Percentiles rank a stretch among this genome's conserved stretches.
phyloP scores from a whole-genome alignment of 2,113 vertebrate species.

The Polypterus senegalus region DNA sequence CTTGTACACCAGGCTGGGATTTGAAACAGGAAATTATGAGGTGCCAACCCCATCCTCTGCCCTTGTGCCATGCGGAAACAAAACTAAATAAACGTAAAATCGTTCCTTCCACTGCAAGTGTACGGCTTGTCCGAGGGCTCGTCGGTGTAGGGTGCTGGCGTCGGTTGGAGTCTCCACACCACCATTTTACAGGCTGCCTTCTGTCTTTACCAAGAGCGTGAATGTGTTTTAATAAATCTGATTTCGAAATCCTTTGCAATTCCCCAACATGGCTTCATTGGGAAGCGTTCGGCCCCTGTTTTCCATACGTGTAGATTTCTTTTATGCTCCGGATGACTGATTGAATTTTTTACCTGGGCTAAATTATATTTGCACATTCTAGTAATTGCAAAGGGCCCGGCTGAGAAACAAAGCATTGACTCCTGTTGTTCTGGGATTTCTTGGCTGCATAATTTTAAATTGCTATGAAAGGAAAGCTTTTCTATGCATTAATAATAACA shows the following conservation, averaged over 20 bases:
- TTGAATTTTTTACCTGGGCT: constrained; percentile 71
- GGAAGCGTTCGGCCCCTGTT: constrained; percentile 35
- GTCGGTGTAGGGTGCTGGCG: too few relatives aligned
- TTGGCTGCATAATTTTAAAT: constrained; percentile 72
- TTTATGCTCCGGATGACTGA: constrained; percentile 69
- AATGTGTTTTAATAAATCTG: constrained; percentile 37
- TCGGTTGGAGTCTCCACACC: constrained; percentile 4
- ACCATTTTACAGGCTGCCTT: not conserved
- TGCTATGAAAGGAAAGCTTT: constrained; percentile 61
- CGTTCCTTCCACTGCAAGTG: too few relatives aligned
- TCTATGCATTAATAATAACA: constrained; percentile 64
- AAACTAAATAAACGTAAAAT: too few relatives aligned
- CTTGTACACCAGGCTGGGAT: too few relatives aligned
- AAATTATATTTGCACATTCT: constrained; percentile 73
- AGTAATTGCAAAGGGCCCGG: constrained; percentile 74
- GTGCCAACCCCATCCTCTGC: too few relatives aligned
- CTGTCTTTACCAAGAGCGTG: constrained; percentile 17
- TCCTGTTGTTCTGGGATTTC: constrained; percentile 61
- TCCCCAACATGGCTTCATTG: constrained; percentile 35
- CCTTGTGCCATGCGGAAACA: too few relatives aligned
- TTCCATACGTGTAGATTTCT: constrained; percentile 57
- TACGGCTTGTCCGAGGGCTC: too few relatives aligned
- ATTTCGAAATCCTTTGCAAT: constrained; percentile 34
- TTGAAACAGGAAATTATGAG: too few relatives aligned
- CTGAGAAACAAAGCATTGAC: constrained; percentile 61